phyloP scores from a whole-genome alignment of 2,113 vertebrate species.

The Sceloporus tristichus region DNA sequence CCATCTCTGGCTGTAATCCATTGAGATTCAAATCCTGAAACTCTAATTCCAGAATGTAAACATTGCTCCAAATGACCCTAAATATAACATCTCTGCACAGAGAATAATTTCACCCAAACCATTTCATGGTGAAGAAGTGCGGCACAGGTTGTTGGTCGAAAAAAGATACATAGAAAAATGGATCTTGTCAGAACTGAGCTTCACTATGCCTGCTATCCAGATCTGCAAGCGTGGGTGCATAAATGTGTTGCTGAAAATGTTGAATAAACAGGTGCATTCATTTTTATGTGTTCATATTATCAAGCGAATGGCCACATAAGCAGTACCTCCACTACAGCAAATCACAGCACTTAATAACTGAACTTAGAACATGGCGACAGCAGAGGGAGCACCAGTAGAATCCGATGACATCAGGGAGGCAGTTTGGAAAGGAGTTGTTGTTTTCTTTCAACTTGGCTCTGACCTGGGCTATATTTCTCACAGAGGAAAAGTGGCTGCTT shows the following conservation, averaged over 20 bases:
- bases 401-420: conserved; percentile 4
- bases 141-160: neutral
- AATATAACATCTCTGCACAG: neutral
- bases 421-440: neutral
- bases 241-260: neutral
- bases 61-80: neutral
- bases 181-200: neutral
- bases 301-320: neutral
- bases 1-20: neutral
- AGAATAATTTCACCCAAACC: neutral
- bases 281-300: neutral
- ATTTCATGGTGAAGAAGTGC: too few relatives aligned
- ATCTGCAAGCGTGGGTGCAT: neutral
- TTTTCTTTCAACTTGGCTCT: neutral
- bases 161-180: neutral
- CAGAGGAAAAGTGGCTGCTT: neutral
- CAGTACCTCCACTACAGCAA: neutral
- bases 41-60: neutral
- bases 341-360: neutral
- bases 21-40: neutral
- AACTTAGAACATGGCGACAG: neutral
- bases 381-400: neutral
- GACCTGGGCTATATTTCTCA: neutral
- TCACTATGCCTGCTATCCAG: neutral
- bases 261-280: neutral